These are phyloP conservation scores for Rhyzopertha dominica DNA, from an alignment of 1,140 invertebrate species.

Conservation along the genomic window DNA sequence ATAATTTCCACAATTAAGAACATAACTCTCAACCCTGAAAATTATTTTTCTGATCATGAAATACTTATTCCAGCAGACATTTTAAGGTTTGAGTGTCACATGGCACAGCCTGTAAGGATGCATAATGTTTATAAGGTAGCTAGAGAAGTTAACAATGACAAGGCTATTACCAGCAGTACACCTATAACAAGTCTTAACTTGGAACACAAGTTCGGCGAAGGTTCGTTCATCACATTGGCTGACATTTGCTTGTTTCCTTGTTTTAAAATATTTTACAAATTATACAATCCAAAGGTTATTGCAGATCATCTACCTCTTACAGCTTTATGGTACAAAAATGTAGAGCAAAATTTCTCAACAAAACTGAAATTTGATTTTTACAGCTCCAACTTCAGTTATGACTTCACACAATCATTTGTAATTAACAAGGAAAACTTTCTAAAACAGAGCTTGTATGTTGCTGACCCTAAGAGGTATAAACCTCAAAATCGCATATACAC, in stretches of 20 bases:
- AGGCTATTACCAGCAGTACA: constrained; percentile 45
- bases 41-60: constrained; percentile 16
- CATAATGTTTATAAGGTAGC: constrained; percentile 83
- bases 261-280: constrained; percentile 60
- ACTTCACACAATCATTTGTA: background rate
- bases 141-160: constrained; percentile 50
- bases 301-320: constrained; percentile 58
- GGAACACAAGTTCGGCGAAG: constrained; percentile 77
- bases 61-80: constrained; percentile 56
- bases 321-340: constrained; percentile 59
- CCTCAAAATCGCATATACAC: constrained; percentile 68
- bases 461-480: constrained; percentile 71
- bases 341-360: constrained; percentile 37
- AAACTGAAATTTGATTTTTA: constrained; percentile 15
- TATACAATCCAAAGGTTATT: constrained; percentile 43
- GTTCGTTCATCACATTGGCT: constrained; percentile 73
- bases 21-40: constrained; percentile 17
- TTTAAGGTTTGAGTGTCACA: constrained; percentile 76
- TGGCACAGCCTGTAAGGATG: constrained; percentile 75
- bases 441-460: constrained; percentile 70
- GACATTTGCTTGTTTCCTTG: constrained; percentile 77
- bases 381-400: background rate
- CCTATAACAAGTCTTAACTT: constrained; percentile 53
- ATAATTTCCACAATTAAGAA: constrained; percentile 55
- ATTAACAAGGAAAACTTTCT: constrained; percentile 19